phyloP scores from a whole-genome alignment of 2,888 invertebrate genomes.

The Petrolisthes manimaculis region DNA sequence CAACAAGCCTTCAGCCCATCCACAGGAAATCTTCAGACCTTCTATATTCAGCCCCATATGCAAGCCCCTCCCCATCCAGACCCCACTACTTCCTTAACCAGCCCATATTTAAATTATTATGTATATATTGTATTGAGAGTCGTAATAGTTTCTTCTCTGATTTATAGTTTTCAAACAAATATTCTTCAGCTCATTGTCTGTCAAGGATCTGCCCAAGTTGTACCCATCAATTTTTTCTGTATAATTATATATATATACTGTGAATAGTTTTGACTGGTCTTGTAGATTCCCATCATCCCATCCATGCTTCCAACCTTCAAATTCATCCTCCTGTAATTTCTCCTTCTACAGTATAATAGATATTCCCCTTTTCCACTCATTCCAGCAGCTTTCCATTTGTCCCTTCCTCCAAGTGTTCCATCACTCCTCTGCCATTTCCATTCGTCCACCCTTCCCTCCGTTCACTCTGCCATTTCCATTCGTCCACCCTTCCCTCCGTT shows the following conservation, averaged over 20 bases:
- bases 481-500: neutral
- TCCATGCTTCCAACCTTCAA: neutral
- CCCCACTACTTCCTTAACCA: neutral
- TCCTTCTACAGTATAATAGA: neutral
- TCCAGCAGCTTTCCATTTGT: neutral
- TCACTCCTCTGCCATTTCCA: neutral
- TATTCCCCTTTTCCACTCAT: neutral
- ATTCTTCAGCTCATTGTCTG: no score
- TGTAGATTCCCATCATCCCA: no score
- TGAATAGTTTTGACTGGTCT: no score
- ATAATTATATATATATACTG: no score
- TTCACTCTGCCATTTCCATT: neutral
- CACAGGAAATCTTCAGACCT: neutral
- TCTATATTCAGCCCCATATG: neutral
- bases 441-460: neutral
- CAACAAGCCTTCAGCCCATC: neutral
- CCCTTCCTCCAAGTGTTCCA: neutral
- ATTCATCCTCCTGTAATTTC: neutral
- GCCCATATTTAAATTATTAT: no score
- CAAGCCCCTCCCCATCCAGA: neutral
- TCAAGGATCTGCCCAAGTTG: no score
- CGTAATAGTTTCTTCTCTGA: no score
- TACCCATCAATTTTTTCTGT: no score
- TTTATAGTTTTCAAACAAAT: no score
- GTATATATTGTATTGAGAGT: no score